Percentiles rank a stretch among this genome's conserved stretches.
phyloP scores from a whole-genome alignment of 2,888 invertebrate genomes.

The Reticulitermes lucifugus region DNA sequence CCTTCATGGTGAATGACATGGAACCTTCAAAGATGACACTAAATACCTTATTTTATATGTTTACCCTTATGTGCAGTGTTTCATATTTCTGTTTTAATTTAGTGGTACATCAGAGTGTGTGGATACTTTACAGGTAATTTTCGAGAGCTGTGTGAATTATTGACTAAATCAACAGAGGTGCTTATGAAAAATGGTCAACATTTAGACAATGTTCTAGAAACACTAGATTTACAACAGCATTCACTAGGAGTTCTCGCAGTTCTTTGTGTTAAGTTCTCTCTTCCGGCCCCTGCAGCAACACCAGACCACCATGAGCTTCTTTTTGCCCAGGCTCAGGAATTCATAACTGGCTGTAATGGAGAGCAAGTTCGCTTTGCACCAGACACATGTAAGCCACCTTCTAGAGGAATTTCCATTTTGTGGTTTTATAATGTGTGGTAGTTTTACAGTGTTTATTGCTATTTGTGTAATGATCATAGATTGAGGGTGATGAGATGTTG shows the following conservation, averaged over 20 bases:
- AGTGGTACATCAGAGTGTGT: too few species aligned
- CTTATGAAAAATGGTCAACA: constrained; percentile 85
- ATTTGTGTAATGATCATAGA: too few species aligned
- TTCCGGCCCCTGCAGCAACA: constrained; percentile 61
- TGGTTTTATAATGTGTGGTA: too few species aligned
- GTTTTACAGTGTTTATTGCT: too few species aligned
- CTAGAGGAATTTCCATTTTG: too few species aligned
- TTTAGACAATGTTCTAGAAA: constrained; percentile 90
- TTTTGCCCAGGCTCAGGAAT: constrained; percentile 85
- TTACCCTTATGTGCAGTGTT: not conserved
- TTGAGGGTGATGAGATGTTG: too few species aligned
- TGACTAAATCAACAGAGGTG: constrained; percentile 83
- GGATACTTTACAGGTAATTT: constrained; percentile 72
- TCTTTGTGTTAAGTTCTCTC: constrained; percentile 81
- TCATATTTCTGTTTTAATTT: not conserved
- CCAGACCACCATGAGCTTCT: constrained; percentile 64
- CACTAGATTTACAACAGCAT: constrained; percentile 91
- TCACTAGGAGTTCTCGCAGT: constrained; percentile 91
- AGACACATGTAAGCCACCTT: constrained; percentile 79
- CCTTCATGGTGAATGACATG: too few species aligned
- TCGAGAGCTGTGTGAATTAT: constrained; percentile 78
- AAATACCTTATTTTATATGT: not conserved
- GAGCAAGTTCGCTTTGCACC: constrained; percentile 90
- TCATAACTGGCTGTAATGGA: constrained; percentile 87
- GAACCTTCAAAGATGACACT: too few species aligned